Evolutionary conservation across 2,797 vertebrate genomes (phyloP).

Genomic region (Mionectes olivaceus): DNA sequence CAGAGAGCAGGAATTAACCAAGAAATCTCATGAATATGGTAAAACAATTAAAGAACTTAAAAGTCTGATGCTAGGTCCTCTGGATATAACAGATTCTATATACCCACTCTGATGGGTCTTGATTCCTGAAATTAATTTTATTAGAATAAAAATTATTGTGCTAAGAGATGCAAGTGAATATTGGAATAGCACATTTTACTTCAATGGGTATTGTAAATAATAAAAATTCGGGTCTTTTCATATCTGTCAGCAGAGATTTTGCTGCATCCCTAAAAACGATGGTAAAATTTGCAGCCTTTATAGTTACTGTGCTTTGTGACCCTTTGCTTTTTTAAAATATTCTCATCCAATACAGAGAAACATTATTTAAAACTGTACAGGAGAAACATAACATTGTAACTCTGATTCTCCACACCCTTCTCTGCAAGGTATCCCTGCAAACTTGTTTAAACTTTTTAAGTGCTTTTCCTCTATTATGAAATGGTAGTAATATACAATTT

Average conservation of each 20-base stretch:
- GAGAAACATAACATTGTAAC: background rate
- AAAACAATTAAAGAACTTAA: background rate
- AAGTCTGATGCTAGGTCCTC: background rate
- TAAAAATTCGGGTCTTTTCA: background rate
- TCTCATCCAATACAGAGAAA: background rate
- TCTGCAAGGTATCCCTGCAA: background rate
- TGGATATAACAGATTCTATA: background rate
- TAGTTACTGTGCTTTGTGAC: conserved; percentile 25
- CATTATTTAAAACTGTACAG: background rate
- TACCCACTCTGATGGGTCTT: background rate
- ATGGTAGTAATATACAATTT: background rate
- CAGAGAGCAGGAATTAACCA: background rate
- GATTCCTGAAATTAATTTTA: background rate
- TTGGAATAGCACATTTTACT: background rate
- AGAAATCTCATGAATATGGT: background rate
- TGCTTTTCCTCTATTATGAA: background rate
- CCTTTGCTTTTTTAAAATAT: background rate
- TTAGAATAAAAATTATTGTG: background rate
- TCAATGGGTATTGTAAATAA: background rate
- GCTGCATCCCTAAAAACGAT: background rate
- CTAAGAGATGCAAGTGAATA: background rate
- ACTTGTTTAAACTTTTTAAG: background rate
- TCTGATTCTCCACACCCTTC: background rate
- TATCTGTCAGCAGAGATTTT: background rate
- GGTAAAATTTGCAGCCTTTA: background rate